Conservation (phyloP, 1,140 invertebrate genomes). For the Zophobas morio region DNA sequence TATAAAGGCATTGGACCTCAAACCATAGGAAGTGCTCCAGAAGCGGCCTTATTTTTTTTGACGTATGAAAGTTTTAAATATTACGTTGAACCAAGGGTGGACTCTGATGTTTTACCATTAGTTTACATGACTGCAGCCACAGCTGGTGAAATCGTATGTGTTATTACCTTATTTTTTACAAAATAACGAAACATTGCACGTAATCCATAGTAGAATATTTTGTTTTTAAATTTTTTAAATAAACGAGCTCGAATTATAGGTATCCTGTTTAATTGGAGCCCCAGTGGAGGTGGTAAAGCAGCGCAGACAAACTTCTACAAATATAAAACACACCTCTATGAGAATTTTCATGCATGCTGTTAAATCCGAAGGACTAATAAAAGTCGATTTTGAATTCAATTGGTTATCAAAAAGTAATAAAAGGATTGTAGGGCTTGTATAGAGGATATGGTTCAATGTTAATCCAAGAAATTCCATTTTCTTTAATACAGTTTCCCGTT, state of each 20-base stretch:
- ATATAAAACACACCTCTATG: constrained; percentile 68
- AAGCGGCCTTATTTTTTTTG: constrained; percentile 94
- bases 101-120: constrained; percentile 73
- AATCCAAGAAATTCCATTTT: constrained; percentile 94
- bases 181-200: too few species aligned
- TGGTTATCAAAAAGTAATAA: too few species aligned
- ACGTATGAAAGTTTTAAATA: constrained; percentile 91
- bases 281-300: constrained; percentile 97
- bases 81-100: constrained; percentile 68
- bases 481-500: constrained; percentile 94
- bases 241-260: constrained; percentile 67
- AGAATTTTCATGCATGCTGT: constrained; percentile 77
- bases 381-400: constrained; percentile 46
- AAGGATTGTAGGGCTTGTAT: constrained; percentile 79
- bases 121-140: constrained; percentile 89
- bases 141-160: constrained; percentile 86
- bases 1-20: constrained; percentile 92
- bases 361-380: constrained; percentile 73
- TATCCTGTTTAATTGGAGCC: constrained; percentile 90
- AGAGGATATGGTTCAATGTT: constrained; percentile 93
- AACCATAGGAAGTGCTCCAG: constrained; percentile 89
- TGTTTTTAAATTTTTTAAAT: too few species aligned
- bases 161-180: not conserved
- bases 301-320: constrained; percentile 83
- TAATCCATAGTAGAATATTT: too few species aligned